Base-by-base conservation (phyloP, 2,888 invertebrate species). In the Xestoiulus laeticollis region DNA sequence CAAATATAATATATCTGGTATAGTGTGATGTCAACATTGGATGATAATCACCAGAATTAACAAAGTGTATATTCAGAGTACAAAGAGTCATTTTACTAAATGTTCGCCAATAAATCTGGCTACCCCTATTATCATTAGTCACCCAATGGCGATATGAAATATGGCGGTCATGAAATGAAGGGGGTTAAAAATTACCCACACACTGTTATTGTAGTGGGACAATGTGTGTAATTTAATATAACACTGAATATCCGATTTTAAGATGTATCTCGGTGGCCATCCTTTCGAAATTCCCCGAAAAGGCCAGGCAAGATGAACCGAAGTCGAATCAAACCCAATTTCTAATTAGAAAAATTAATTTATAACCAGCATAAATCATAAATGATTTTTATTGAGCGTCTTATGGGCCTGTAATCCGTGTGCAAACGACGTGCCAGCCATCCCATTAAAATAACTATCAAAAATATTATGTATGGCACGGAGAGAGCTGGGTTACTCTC, bases 351-450 rank as follows among this genome's bases (percentile, higher is more conserved):
- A 78, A 78, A 78, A 78, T 30, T 78, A 78, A 78, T 78, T 78
- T 78, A 78, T 78, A 78, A 78, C 78, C 78, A 78, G 30, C 78
- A 78, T 78, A 78, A 78, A 78, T 78, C 78, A 78, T 78, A 78
- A 30, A 78, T 78, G 78, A 78, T 78, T 78, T 78, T 78, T 78
- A 78, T 78, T 30, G 78, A 78, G 78, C 30, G 78, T 26, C 78
- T 78, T 78, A 78, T 78, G 78, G 78, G 78, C 78, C 78, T 30
- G 78, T 78, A 78, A 78, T 78, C 78, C 78, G 78, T 30, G 78
- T 78, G 78, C 78, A 78, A 78, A 78, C 78, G 78, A 78, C 78
- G 78, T 78, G 78, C 78, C 78, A 78, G 78, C 78, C 78, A 78
- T 30, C 78, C 78, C 78, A 78, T 78, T 78, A 78, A 78, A 78